A percentile compares a stretch with the other conserved stretches of the same genome.
These are phyloP conservation scores for Lasaia peninsularis DNA, from an alignment of 1,140 invertebrate species.

Conservation along the genomic window DNA sequence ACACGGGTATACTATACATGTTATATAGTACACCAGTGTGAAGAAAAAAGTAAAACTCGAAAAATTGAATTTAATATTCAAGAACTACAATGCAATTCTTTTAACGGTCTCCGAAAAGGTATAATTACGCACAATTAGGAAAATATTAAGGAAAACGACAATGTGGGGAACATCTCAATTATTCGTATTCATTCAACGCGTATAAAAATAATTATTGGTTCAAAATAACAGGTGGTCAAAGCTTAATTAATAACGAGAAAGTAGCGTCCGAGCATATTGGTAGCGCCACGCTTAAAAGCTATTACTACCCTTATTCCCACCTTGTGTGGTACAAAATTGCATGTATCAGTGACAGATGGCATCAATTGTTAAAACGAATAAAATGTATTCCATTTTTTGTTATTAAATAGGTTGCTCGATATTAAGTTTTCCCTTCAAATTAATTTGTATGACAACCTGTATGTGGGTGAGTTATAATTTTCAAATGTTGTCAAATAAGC, in stretches of 20 bases:
- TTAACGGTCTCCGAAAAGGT: slow-evolving; percentile 1
- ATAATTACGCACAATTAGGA: slow-evolving; percentile 28
- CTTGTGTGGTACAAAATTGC: slow-evolving; percentile 4
- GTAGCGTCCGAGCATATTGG: slow-evolving; percentile 18
- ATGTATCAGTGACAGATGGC: slow-evolving; percentile 14
- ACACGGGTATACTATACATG: too few relatives aligned
- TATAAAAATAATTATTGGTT: slow-evolving; percentile 28
- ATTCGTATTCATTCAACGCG: slow-evolving; percentile 19
- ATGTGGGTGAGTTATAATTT: neutral
- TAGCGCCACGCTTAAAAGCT: neutral
- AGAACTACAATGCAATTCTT: neutral
- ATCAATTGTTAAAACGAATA: slow-evolving; percentile 18
- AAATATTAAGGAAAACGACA: slow-evolving; percentile 29
- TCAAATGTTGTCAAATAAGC: too few relatives aligned
- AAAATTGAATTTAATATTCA: neutral
- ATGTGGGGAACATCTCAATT: slow-evolving; percentile 37
- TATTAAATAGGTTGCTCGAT: slow-evolving; percentile 1
- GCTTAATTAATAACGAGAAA: slow-evolving; percentile 28
- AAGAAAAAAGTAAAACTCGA: too few relatives aligned
- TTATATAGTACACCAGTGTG: too few relatives aligned
- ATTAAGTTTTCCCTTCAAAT: slow-evolving; percentile 1
- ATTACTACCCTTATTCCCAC: slow-evolving; percentile 15
- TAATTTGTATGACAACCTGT: neutral
- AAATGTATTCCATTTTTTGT: slow-evolving; percentile 6
- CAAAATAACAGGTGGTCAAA: slow-evolving; percentile 32